Base-by-base conservation (phyloP, 2,888 invertebrate genomes). In the Ochropacha duplaris region DNA sequence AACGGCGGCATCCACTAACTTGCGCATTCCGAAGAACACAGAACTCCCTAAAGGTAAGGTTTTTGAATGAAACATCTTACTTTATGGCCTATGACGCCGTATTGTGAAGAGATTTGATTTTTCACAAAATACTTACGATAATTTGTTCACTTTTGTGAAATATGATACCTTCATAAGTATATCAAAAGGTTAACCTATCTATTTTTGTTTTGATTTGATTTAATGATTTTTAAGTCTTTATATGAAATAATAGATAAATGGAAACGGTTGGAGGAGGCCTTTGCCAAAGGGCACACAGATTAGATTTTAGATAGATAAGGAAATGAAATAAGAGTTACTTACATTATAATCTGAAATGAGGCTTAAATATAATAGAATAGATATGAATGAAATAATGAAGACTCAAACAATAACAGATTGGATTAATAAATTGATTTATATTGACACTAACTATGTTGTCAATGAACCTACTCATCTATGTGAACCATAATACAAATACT, bases 1-100 rank as follows among this genome's bases (percentile, higher is more conserved):
- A 90, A 89, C 84, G 86, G 75, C 84, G 81, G 83, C 79, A 81
- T 84, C 84, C 79, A 86, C 87, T 86, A 84, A 84, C 83, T 84
- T 78, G 80, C 69, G 80, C 78, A 79, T 81, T 84, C 82, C 77
- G 69, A 77, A 75, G 75, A 79, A 81, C 79, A 76, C 68, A 68
- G 72, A 31, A 31, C 73, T 73, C 77, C 74, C 77, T 69, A 65
- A 77, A 80, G 81, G 81, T 81, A 81, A 78, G 75, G 71, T 76
- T 75, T 69, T 71, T 69, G 73, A 81, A 81, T 78, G 79, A 81
- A 81, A 82, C 82, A 76, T 79, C 79, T 75, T 74, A 79, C 75
- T 79, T 81, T 81, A 78, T 70, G 71, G 68, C 57, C 67, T 66
- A 71, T 78, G 74, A 81, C 78, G 72, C 73, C 65, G 77, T 79